Evolutionary conservation across 2,888 invertebrate genomes (phyloP).

Genomic region (Diploptera punctata): DNA sequence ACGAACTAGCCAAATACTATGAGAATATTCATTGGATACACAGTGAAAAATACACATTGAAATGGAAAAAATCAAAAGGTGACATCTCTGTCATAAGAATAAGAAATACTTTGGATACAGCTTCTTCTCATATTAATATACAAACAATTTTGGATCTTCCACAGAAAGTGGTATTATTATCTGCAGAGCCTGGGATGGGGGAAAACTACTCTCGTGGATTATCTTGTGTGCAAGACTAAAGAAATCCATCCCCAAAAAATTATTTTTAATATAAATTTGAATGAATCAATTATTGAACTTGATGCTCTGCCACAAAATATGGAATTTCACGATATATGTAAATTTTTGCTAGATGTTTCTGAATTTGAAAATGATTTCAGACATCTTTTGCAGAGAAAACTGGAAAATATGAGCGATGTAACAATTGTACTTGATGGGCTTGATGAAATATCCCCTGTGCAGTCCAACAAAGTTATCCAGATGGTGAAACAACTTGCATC

Average conservation of each 20-base stretch:
- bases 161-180: no score
- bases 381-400: not conserved
- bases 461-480: not conserved
- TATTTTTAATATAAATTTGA: not conserved
- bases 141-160: no score
- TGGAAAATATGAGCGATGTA: not conserved
- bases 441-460: not conserved
- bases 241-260: not conserved
- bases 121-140: no score
- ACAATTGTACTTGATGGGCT: not conserved
- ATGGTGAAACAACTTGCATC: not conserved
- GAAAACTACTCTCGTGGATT: not conserved
- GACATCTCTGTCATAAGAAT: no score
- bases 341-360: not conserved
- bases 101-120: no score
- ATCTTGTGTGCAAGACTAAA: not conserved
- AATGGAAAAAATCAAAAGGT: no score
- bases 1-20: no score
- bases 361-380: not conserved
- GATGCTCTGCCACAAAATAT: not conserved
- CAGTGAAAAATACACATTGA: no score
- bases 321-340: not conserved
- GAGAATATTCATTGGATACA: no score
- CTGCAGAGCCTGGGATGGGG: not conserved
- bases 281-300: not conserved